Evolutionary conservation across 1,140 invertebrate genomes (phyloP).

Genomic region (Arctopsyche grandis): DNA sequence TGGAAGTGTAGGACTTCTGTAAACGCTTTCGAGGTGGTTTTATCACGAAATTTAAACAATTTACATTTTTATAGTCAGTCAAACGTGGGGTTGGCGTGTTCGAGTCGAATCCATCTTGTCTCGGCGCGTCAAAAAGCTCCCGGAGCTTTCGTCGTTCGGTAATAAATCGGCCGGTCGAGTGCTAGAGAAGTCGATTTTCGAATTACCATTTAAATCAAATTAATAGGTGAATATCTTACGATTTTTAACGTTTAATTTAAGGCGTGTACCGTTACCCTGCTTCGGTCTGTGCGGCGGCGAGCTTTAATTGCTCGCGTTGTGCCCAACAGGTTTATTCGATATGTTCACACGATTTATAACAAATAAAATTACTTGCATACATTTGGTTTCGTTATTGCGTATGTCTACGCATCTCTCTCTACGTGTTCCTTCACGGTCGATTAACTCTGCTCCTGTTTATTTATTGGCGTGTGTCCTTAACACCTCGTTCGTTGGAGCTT

Average conservation of each 20-base stretch:
- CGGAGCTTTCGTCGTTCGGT: not conserved
- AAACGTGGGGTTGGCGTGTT: constrained; percentile 7
- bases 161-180: not conserved
- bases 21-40: not conserved
- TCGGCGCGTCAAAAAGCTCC: not conserved
- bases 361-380: constrained; percentile 26
- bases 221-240: constrained; percentile 50
- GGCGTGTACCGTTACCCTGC: not conserved
- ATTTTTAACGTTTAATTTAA: constrained; percentile 39
- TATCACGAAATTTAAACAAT: not conserved
- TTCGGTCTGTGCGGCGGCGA: not conserved
- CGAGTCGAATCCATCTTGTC: not conserved
- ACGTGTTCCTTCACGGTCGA: not conserved
- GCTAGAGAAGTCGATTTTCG: constrained; percentile 34
- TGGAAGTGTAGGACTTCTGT: too few relatives aligned
- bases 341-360: constrained; percentile 35
- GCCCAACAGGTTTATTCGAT: constrained; percentile 28
- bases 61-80: constrained; percentile 19
- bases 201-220: constrained; percentile 54
- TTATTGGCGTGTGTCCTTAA: too few relatives aligned
- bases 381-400: constrained; percentile 11
- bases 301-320: constrained; percentile 26
- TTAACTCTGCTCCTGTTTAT: too few relatives aligned
- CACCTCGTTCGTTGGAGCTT: too few relatives aligned
- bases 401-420: not conserved